Evolutionary conservation across 2,113 vertebrate genomes (phyloP), one percentile per base, ranked within the genome.

Genomic region (Daphoenositta chrysoptera): DNA sequence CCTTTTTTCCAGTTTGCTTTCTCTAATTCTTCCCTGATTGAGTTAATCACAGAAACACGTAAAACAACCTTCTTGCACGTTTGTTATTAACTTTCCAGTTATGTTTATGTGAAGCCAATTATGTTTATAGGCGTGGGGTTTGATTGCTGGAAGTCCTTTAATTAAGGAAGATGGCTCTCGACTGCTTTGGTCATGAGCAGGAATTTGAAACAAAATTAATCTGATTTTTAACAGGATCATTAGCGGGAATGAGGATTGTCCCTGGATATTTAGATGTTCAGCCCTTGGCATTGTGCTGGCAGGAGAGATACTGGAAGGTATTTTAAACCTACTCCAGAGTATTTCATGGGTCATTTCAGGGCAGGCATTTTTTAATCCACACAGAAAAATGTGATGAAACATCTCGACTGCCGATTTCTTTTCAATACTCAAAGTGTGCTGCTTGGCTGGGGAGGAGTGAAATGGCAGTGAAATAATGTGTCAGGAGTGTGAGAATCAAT

Each of bases 151-250:
- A 80, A 69, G 73, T 66, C 37, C 69, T 86, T 89, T 94, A 69
- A 85, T 94, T 87, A 75, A 81, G 64, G 68, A 79, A 93, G 63
- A 42, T 77, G 48, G 45, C 61, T 91, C 83, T 91, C 28, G 7
- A 65, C 42, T 69, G 58, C 48, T 78, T 91, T n/a, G 82, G 66
- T 84, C 78, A 63, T 31, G 73, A 73, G 54, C 53, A 83, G 54
- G 70, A 89, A 69, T 85, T 84, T 93, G 85, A 76, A 94, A 37
- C 61, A 60, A 89, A 93, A 51, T 72, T 92, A 83, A 84, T 93
- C 61, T 83, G 73, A 85, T 76, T 79, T 76, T 79, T 79, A 57
- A 58, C 87, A 84, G 79, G n/a, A 85, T 91, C 53, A 23, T 87
- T 71, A 87, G 48, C 42, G 35, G 35, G 66, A 87, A 31, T 14